Evolutionary conservation across 1,140 invertebrate genomes (phyloP), one percentile per base, ranked within the genome.

Genomic region (Bombus confusus): DNA sequence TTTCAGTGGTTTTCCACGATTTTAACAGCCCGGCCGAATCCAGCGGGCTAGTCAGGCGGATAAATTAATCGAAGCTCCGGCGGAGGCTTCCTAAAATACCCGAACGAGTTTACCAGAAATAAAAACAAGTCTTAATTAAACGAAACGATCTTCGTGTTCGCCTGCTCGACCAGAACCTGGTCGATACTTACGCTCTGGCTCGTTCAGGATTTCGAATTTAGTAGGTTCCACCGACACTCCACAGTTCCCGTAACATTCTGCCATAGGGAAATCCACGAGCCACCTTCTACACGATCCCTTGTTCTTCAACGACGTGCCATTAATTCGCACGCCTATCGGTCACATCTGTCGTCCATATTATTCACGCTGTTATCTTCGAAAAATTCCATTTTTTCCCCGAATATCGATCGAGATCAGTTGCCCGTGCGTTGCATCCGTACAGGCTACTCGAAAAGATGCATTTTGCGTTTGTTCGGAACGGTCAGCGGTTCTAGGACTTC

Each of bases 81-180:
- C 15, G 79, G 52, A 43, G 37, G 81, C 92, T 92, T 92, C 87
- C 92, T 89, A 92, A 92, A 92, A 92, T 93, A 91, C 79, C 90
- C 83, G 90, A 91, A 92, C 91, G 90, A 92, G 92, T 93, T 92
- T 88, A 88, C 76, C 83, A 86, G 80, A 92, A 92, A 93, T 92
- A 92, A 93, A 93, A 93, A 90, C 89, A 91, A 93, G 88, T 91
- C 92, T 92, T 92, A 93, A 93, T 93, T 92, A 93, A 93, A 91
- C 83, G 87, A 92, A 92, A 91, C 77, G 88, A 79, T 88, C 83
- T 86, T 25, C 76, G 75, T 80, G 79, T 66, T 75, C 28, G 77
- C 43, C 52, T 80, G 37, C 66, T 69, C 72, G 43, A 9, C 34
- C 25, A 9, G 22, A 69, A 22, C 3, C 43, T 41, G 89, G 78